Conservation (phyloP, 2,888 invertebrate species). For the Cylindroiulus punctatus region DNA sequence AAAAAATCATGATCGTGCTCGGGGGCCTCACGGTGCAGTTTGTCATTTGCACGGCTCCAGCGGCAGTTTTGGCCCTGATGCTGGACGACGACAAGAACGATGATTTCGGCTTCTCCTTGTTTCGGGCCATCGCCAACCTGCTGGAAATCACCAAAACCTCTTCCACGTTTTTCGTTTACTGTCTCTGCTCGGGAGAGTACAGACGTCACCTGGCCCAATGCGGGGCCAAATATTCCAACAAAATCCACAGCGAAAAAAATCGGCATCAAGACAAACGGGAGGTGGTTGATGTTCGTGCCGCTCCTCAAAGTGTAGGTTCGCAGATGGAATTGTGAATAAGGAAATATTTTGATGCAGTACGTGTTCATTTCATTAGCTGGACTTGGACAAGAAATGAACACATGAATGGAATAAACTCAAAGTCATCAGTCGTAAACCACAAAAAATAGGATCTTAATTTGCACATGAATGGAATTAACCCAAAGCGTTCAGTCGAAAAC, state of each 20-base stretch:
- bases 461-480: too few relatives aligned
- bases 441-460: too few relatives aligned
- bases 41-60: slow-evolving; percentile 54
- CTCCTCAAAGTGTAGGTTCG: background rate
- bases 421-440: too few relatives aligned
- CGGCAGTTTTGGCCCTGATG: slow-evolving; percentile 42
- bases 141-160: slow-evolving; percentile 53
- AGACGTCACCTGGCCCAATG: slow-evolving; percentile 1
- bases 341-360: too few relatives aligned
- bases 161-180: slow-evolving; percentile 53
- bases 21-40: slow-evolving; percentile 51
- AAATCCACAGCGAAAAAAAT: slow-evolving; percentile 26
- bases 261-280: background rate
- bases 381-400: too few relatives aligned
- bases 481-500: too few relatives aligned
- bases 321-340: background rate
- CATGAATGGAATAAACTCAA: too few relatives aligned
- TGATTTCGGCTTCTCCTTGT: background rate
- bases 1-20: slow-evolving; percentile 27
- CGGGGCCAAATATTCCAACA: background rate
- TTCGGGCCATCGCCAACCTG: slow-evolving; percentile 50
- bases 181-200: slow-evolving; percentile 53
- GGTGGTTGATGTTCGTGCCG: background rate
- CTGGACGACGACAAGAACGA: background rate
- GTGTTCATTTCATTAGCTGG: too few relatives aligned